These are phyloP conservation scores for Ypsolopha scabrella DNA, from an alignment of 2,888 invertebrate species.

Conservation along the genomic window DNA sequence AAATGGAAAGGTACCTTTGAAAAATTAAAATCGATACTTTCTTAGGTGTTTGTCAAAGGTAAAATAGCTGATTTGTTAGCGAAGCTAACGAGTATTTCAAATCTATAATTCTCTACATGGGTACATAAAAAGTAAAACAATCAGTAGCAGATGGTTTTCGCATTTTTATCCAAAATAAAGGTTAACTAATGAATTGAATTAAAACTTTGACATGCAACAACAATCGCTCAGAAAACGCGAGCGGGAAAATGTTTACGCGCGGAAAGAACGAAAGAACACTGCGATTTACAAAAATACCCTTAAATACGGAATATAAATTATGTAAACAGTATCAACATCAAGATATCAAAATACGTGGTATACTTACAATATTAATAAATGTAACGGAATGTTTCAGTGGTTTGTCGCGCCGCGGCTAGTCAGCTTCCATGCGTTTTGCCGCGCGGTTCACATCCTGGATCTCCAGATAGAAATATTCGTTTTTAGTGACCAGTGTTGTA, in stretches of 20 bases:
- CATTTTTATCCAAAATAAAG: too few relatives aligned
- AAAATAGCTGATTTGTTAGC: too few relatives aligned
- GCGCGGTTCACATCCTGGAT: constrained; percentile 35
- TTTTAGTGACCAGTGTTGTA: constrained; percentile 28
- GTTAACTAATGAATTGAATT: too few relatives aligned
- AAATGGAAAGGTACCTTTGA: too few relatives aligned
- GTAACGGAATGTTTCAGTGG: not conserved
- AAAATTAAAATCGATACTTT: too few relatives aligned
- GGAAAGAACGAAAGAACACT: too few relatives aligned
- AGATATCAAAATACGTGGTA: not conserved
- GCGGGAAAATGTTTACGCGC: too few relatives aligned
- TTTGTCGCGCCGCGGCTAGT: constrained; percentile 26
- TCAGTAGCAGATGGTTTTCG: not conserved
- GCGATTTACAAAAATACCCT: not conserved
- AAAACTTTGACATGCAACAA: too few relatives aligned
- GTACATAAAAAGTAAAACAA: not conserved
- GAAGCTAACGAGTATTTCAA: too few relatives aligned
- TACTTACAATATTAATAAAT: not conserved
- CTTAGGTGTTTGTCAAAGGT: too few relatives aligned
- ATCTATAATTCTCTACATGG: not conserved
- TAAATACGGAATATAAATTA: constrained; percentile 2
- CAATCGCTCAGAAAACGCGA: too few relatives aligned
- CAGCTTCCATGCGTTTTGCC: constrained; percentile 32
- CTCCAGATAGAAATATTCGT: constrained; percentile 13
- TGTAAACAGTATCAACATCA: not conserved